A percentile compares a stretch with the other conserved stretches of the same genome.
Evolutionary conservation across 2,113 vertebrate species (phyloP).

Genomic region (Indicator maculatus): DNA sequence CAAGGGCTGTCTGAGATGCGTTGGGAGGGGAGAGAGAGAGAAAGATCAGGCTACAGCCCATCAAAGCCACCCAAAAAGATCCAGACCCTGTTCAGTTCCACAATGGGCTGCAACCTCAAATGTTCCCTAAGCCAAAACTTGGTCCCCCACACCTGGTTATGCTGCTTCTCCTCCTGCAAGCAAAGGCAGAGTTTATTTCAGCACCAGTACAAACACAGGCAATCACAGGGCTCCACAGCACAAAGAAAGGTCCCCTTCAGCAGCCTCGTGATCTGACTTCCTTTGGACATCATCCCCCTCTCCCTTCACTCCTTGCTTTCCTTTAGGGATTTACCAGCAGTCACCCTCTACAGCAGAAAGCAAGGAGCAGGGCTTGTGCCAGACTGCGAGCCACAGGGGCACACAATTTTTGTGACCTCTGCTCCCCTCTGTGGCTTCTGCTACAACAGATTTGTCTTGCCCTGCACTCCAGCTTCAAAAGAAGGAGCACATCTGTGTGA

Average conservation of each 20-base stretch:
- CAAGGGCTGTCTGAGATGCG: constrained; percentile 89
- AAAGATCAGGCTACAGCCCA: constrained; percentile 30
- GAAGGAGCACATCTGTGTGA: constrained; percentile 12
- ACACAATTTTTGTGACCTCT: neutral
- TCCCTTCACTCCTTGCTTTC: constrained; percentile 26
- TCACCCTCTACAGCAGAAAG: neutral
- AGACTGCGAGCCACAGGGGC: neutral
- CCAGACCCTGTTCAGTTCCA: constrained; percentile 55
- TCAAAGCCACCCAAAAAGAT: constrained; percentile 18
- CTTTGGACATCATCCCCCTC: neutral
- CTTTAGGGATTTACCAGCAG: constrained; percentile 32
- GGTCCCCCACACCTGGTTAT: constrained; percentile 34
- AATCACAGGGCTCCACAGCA: neutral
- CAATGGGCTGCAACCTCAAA: constrained; percentile 22
- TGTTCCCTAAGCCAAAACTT: constrained; percentile 13
- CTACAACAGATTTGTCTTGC: neutral
- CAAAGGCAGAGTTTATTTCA: constrained; percentile 54
- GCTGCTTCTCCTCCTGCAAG: constrained; percentile 56
- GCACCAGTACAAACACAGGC: neutral
- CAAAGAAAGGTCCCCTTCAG: neutral
- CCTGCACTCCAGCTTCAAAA: constrained; percentile 18
- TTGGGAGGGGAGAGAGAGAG: constrained; percentile 47
- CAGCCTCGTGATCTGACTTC: neutral
- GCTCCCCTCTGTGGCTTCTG: constrained; percentile 14
- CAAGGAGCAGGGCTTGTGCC: constrained; percentile 7